These are phyloP conservation scores for Lutraria rhynchaena DNA, from an alignment of 1,140 invertebrate species.

Conservation along the genomic window DNA sequence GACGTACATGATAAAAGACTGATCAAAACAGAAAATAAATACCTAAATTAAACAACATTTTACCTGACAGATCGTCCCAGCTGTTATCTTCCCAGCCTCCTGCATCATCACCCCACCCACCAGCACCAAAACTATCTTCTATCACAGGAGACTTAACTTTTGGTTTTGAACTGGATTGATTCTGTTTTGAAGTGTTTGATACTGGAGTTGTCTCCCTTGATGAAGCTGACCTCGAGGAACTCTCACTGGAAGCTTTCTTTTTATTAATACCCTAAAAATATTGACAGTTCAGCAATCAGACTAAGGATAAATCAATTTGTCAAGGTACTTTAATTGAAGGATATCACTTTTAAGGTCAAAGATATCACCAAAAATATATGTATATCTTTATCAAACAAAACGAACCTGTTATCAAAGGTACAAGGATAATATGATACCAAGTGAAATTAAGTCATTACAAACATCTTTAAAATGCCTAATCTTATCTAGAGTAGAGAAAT, in stretches of 20 bases:
- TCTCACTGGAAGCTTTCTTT: slow-evolving; percentile 13
- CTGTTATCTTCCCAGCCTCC: slow-evolving; percentile 60
- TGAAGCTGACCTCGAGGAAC: slow-evolving; percentile 24
- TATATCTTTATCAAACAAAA: too few relatives aligned
- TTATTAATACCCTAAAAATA: slow-evolving; percentile 16
- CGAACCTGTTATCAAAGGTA: too few relatives aligned
- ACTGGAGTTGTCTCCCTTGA: slow-evolving; percentile 35
- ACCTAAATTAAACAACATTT: neutral
- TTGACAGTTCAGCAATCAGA: neutral
- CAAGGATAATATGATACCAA: too few relatives aligned
- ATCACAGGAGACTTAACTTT: slow-evolving; percentile 37
- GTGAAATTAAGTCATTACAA: too few relatives aligned
- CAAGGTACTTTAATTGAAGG: too few relatives aligned
- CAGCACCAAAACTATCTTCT: slow-evolving; percentile 67
- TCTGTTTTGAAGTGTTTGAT: neutral
- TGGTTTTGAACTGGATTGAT: slow-evolving; percentile 10
- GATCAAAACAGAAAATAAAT: neutral
- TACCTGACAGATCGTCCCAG: slow-evolving; percentile 36
- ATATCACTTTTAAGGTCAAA: too few relatives aligned
- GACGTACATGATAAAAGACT: neutral
- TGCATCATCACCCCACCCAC: slow-evolving; percentile 57
- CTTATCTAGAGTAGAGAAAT: too few relatives aligned
- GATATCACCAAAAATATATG: too few relatives aligned
- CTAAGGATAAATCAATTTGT: too few relatives aligned
- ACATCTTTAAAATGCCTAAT: too few relatives aligned